These are phyloP conservation scores for Folsomia candida DNA, from an alignment of 2,888 invertebrate genomes.

Conservation along the genomic window DNA sequence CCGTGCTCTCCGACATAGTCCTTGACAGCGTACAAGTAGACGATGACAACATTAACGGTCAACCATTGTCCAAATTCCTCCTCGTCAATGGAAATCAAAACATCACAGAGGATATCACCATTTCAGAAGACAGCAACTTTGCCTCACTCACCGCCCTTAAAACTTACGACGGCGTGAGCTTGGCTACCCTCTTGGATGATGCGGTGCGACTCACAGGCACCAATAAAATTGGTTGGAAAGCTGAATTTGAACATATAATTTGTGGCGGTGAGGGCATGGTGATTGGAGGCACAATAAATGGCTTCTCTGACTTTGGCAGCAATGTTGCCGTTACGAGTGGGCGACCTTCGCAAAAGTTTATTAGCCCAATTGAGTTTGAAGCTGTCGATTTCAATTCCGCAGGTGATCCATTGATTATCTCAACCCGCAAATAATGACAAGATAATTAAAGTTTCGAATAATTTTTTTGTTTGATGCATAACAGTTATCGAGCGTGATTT, in stretches of 20 bases:
- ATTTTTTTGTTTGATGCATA: too few relatives aligned
- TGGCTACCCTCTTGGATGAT: conserved; percentile 18
- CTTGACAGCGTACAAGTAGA: conserved; percentile 21
- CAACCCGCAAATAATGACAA: too few relatives aligned
- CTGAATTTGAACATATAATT: conserved; percentile 28
- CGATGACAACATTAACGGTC: conserved; percentile 25
- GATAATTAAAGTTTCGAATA: too few relatives aligned
- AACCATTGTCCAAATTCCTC: conserved; percentile 26
- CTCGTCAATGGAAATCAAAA: conserved; percentile 29
- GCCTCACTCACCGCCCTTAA: conserved; percentile 22
- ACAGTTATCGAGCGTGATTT: not conserved
- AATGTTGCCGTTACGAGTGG: conserved; percentile 30
- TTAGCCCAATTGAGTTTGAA: conserved; percentile 10
- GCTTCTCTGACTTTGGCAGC: conserved; percentile 15
- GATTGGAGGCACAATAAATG: conserved; percentile 29
- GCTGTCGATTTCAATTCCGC: not conserved
- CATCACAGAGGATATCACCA: conserved; percentile 24
- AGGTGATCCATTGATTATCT: not conserved
- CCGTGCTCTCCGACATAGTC: conserved; percentile 15
- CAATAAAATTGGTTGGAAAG: conserved; percentile 18
- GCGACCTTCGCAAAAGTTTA: conserved; percentile 24
- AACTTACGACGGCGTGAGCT: conserved; percentile 16
- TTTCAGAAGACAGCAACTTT: conserved; percentile 23
- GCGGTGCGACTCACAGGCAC: conserved; percentile 22
- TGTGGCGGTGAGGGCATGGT: conserved; percentile 13